Evolutionary conservation across 2,113 vertebrate species (phyloP).

Genomic region (Leucopsar rothschildi): DNA sequence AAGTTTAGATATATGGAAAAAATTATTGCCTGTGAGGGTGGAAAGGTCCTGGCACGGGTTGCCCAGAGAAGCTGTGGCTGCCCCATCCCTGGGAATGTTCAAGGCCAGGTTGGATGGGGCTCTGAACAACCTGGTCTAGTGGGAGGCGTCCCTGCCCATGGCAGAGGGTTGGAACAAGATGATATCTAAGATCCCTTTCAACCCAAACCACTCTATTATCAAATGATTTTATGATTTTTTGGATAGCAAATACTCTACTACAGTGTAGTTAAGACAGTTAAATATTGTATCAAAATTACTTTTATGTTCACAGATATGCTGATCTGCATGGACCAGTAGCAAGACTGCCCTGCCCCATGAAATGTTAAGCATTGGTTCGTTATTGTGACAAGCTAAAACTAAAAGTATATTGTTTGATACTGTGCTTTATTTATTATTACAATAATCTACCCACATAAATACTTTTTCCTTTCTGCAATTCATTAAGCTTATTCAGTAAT

Average conservation of each 20-base stretch:
- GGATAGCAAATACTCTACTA: neutral
- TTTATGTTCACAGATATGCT: neutral
- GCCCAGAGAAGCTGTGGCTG: accelerated
- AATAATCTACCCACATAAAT: neutral
- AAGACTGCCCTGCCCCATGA: neutral
- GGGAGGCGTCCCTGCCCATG: neutral
- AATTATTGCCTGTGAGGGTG: neutral
- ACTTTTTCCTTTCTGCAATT: neutral
- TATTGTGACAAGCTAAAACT: neutral
- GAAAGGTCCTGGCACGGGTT: accelerated
- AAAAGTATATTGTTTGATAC: neutral
- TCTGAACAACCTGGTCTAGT: neutral
- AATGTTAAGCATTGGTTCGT: neutral
- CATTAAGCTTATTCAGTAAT: neutral
- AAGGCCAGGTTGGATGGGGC: too few relatives aligned
- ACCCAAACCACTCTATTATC: neutral
- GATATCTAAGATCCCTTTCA: neutral
- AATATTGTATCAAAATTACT: neutral
- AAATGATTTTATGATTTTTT: neutral
- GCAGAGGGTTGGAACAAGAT: neutral
- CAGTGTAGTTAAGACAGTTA: neutral
- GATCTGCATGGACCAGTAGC: neutral
- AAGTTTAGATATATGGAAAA: neutral
- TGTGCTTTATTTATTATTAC: neutral
- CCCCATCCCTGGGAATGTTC: accelerated